Evolutionary conservation across 1,140 invertebrate genomes (phyloP), one percentile per base, ranked within the genome.

Genomic region (Hesperophylax magnus): DNA sequence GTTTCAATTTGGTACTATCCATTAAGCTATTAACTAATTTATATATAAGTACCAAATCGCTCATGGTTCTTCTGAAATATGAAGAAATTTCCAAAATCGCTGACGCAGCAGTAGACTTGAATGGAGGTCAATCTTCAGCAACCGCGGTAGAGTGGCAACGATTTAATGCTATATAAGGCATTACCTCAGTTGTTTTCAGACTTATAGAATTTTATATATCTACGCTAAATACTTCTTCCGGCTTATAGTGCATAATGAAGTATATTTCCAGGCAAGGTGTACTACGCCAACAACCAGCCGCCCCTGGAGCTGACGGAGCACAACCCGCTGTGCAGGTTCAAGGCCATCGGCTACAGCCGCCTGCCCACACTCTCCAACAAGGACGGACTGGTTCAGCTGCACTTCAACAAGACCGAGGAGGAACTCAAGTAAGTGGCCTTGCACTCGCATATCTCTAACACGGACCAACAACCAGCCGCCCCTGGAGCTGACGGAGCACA

Each of bases 311-410:
- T 98, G 63, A 96, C 94, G 74, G 94, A 95, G 76, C 94, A 97
- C 82, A 98, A 98, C 89, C 95, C 96, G 3, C 92, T 98, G 27
- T 98, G 97, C 87, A 91, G 95, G 61, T 98, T 98, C 85, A 98
- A 98, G 92, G 95, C 97, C 4, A 95, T 98, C 31, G 96, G 96
- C 0, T 98, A 98, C 86, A 96, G 94, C 85, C 92, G 93, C n/a
- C 93, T 98, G 84, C 96, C 96, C 0, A 93, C 92, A 2, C 92
- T 93, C 53, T 95, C 96, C 77, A 95, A 97, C 86, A 96, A 97
- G 86, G 94, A 98, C 85, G 97, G 97, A 3, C 90, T 97, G n/a
- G 95, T 98, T 0, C 94, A 94, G 15, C 85, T 98, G 34, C 91
- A 94, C 60, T 95, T 98, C 84, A 95, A 94, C 85, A 96, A 97